Base-by-base conservation (phyloP, 1,140 invertebrate species). In the Globodera rostochiensis region DNA sequence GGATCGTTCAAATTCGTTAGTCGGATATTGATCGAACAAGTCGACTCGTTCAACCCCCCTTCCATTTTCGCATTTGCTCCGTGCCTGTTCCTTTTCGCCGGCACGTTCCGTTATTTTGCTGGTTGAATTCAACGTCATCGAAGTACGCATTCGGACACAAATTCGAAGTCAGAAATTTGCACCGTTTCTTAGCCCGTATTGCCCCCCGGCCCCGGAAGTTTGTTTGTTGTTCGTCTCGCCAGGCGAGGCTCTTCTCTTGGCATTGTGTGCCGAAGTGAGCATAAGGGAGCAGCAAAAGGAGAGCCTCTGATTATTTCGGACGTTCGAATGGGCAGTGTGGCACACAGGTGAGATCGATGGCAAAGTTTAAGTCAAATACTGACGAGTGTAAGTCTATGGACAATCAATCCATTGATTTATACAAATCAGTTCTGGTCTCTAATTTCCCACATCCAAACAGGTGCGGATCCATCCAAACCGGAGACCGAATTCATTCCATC, bases 111-210 rank as follows among this genome's bases (percentile, higher is more conserved):
- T 91, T 88, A 80, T 85, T 64, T 84, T 95, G 3, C 92, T 93
- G 67, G 93, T 94, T 5, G 95, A 97, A 90, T 97, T 97, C 91
- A 95, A 95, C 91, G 95, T 97, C 85, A 94, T 94, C n/a, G 91
- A 90, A 90, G 84, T 74, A 50, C 70, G 11, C 0, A 6, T 50
- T 36, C 36, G 53, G 3, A 4, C 0, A 53, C 9, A 75, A 47
- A 11, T 57, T 5, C 49, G 15, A n/a, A 47, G 21, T 6, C n/a
- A 73, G 6, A n/a, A 69, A 47, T 25, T n/a, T 76, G 1, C 7
- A 53, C 46, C 57, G 49, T 86, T 87, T 25, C 84, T 88, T 95
- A 96, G 85, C 93, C 95, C 0, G 95, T 97, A 25, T 94, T 96
- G 75, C 95, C 95, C 3, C 94, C 94, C 15, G 25, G 64, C 13